Conservation (phyloP, 2,113 vertebrate species). For the Campylorhamphus procurvoides region DNA sequence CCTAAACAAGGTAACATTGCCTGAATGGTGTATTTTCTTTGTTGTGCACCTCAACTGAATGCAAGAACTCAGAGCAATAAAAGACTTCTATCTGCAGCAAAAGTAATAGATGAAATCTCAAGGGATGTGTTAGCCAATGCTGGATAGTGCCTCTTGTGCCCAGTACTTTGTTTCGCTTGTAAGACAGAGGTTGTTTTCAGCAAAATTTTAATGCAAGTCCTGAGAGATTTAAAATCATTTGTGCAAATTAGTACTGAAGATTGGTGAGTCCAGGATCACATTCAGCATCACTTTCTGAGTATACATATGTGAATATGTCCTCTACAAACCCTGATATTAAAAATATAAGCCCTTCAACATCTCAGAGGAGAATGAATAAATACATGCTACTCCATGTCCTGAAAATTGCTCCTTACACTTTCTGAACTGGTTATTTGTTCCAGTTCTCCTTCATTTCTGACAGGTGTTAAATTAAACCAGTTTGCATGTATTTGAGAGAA, state of each 20-base stretch:
- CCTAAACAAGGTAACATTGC: not conserved
- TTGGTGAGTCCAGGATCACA: not conserved
- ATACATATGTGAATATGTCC: not conserved
- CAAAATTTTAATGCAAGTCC: not conserved
- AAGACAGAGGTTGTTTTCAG: not conserved
- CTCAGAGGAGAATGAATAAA: not conserved
- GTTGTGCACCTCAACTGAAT: not conserved
- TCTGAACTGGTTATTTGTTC: not conserved
- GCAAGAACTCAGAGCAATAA: not conserved
- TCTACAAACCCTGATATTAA: not conserved
- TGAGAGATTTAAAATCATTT: not conserved
- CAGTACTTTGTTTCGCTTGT: not conserved
- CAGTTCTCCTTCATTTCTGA: slow-evolving; percentile 8
- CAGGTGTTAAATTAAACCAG: slow-evolving; percentile 51
- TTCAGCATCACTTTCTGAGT: not conserved
- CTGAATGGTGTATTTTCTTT: not conserved
- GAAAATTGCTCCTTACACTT: not conserved
- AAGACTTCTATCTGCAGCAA: not conserved
- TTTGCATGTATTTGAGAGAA: slow-evolving; percentile 25
- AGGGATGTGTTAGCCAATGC: not conserved
- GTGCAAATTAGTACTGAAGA: not conserved
- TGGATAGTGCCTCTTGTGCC: not conserved
- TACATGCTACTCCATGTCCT: not conserved
- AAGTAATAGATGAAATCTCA: not conserved
- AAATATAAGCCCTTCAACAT: not conserved